These are phyloP conservation scores for Drepana falcataria DNA, from an alignment of 2,888 invertebrate species.

Conservation along the genomic window DNA sequence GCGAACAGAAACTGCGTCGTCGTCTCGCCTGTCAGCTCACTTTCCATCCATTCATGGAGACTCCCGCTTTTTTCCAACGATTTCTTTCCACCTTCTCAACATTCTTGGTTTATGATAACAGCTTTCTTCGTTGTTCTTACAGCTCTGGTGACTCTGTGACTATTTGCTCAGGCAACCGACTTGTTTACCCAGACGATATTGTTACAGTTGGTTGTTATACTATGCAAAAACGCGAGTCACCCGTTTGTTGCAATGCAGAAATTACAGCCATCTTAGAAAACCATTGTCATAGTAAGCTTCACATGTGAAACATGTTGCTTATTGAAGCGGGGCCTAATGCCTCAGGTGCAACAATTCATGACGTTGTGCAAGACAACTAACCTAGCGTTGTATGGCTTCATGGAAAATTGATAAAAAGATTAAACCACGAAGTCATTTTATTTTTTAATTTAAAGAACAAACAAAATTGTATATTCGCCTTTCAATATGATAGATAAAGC, in stretches of 20 bases:
- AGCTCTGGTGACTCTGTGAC: conserved; percentile 4
- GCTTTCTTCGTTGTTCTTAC: conserved; percentile 59
- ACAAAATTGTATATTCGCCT: too few relatives aligned
- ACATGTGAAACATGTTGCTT: background rate
- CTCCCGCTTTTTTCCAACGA: conserved; percentile 69
- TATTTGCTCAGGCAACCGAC: background rate
- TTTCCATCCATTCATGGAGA: conserved; percentile 76
- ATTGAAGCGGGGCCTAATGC: background rate
- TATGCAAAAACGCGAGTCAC: conserved; percentile 4
- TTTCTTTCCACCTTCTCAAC: conserved; percentile 66
- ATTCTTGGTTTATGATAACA: conserved; percentile 46
- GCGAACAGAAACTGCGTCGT: conserved; percentile 65
- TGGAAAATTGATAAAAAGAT: background rate
- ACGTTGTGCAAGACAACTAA: background rate
- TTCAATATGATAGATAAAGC: too few relatives aligned
- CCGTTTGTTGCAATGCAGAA: conserved; percentile 9
- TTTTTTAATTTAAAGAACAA: too few relatives aligned
- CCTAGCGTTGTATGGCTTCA: background rate
- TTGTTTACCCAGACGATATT: background rate
- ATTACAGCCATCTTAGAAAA: background rate
- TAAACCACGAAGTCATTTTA: too few relatives aligned
- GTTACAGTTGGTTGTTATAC: background rate
- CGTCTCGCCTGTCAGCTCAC: conserved; percentile 61
- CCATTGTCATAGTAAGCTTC: background rate
- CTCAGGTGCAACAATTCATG: background rate